Evolutionary conservation across 1,140 invertebrate species (phyloP), one percentile per base, ranked within the genome.

Genomic region (Diprion similis): DNA sequence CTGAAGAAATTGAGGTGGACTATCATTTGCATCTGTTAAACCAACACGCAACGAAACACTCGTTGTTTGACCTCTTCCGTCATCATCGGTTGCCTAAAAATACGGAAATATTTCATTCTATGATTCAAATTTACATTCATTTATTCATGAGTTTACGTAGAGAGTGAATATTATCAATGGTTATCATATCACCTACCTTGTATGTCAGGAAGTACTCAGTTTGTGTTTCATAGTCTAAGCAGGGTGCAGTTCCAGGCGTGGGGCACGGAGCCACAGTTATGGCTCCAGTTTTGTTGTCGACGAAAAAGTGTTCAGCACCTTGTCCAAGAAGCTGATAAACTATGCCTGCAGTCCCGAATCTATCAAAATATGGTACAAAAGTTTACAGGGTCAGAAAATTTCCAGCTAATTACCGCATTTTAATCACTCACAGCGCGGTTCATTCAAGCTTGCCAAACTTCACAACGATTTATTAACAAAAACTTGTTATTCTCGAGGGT

Each of bases 171-270:
- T 37, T 37, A 3, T 3, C 24, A 37, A 37, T 37, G 2, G 2
- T 37, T 37, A 37, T 37, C 24, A 37, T 37, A 37, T 37, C 24
- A 72, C 18, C 77, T 84, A 95, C 95, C 89, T 95, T 95, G 79
- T 96, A 96, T 66, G 94, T 94, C 45, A 98, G 88, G 81, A 94
- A 95, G 87, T 97, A 98, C 77, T 93, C 92, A 18, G 91, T 91
- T 81, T 94, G 92, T 17, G 92, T 91, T 87, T 98, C 97, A 83
- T 92, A 98, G 88, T 98, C 96, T 2, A 98, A 87, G 83, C 97
- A 98, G 0, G 90, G 91, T 0, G 87, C 83, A 18, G 80, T 83
- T 48, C 92, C 92, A 15, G 91, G 90, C 0, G 89, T 89, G n/a
- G 87, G 82, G 85, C 97, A 99, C 10, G 91, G 84, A 8, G 93